Evolutionary conservation across 1,140 invertebrate genomes (phyloP).

Genomic region (Trichonephila clavipes): DNA sequence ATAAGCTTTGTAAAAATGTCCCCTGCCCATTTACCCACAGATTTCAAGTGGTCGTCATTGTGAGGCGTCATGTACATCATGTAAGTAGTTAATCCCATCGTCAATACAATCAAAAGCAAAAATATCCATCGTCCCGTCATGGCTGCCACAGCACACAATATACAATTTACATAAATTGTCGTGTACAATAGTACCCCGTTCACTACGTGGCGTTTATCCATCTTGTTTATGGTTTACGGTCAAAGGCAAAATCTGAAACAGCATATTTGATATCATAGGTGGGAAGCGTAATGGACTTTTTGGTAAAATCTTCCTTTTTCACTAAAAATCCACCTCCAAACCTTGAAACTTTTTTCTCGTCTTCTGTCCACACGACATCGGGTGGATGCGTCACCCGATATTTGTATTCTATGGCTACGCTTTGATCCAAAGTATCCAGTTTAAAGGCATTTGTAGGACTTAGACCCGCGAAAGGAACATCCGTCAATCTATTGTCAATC

Average conservation of each 20-base stretch:
- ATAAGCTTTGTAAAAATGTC: not conserved
- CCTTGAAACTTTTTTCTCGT: not conserved
- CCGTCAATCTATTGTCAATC: not conserved
- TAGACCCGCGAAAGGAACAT: not conserved
- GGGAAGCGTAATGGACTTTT: not conserved
- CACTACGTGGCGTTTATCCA: not conserved
- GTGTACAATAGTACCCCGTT: slow-evolving; percentile 48
- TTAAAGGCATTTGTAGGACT: not conserved
- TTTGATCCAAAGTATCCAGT: not conserved
- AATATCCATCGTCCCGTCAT: slow-evolving; percentile 34
- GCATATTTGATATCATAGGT: not conserved
- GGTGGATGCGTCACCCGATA: not conserved
- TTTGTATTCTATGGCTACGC: not conserved
- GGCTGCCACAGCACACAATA: not conserved
- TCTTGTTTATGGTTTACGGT: not conserved
- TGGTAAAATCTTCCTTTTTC: not conserved
- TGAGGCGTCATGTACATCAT: slow-evolving; percentile 21
- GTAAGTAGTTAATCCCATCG: not conserved
- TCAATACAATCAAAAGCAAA: slow-evolving; percentile 17
- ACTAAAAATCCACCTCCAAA: not conserved
- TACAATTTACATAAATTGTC: not conserved
- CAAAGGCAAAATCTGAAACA: not conserved
- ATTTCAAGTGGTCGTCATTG: not conserved
- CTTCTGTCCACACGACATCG: not conserved
- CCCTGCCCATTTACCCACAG: not conserved